Conservation (phyloP, 1,140 invertebrate genomes). For the Drosophila watanabei region DNA sequence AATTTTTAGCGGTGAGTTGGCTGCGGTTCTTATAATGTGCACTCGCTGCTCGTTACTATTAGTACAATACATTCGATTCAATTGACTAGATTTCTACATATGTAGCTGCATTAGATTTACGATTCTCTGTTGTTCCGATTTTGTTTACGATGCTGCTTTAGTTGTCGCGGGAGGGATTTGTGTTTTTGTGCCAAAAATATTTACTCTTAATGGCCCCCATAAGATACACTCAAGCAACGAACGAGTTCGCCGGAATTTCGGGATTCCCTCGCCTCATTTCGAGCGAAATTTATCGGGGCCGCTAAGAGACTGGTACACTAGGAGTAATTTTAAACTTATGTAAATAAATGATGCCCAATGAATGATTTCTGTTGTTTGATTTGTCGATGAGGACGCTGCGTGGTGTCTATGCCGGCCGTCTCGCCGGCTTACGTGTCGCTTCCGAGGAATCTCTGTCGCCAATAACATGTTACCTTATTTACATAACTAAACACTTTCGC, state of each 20-base stretch:
- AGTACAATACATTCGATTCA: slow-evolving; percentile 82
- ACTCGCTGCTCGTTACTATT: slow-evolving; percentile 58
- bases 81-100: slow-evolving; percentile 83
- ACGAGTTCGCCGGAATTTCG: background rate
- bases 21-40: slow-evolving; percentile 38
- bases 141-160: slow-evolving; percentile 35
- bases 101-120: slow-evolving; percentile 68
- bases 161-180: slow-evolving; percentile 70
- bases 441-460: slow-evolving; percentile 60
- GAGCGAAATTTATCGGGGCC: background rate
- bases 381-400: slow-evolving; percentile 58
- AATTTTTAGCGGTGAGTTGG: slow-evolving; percentile 49
- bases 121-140: slow-evolving; percentile 47
- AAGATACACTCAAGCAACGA: background rate
- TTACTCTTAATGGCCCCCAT: slow-evolving; percentile 19
- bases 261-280: background rate
- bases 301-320: slow-evolving; percentile 28
- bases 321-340: slow-evolving; percentile 55
- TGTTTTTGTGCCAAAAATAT: slow-evolving; percentile 40
- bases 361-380: slow-evolving; percentile 56
- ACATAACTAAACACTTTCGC: slow-evolving; percentile 96
- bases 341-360: slow-evolving; percentile 63
- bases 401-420: slow-evolving; percentile 28
- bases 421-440: slow-evolving; percentile 32
- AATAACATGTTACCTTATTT: slow-evolving; percentile 86